Base-by-base conservation (phyloP, 2,113 vertebrate species). In the Mus spicilegus region DNA sequence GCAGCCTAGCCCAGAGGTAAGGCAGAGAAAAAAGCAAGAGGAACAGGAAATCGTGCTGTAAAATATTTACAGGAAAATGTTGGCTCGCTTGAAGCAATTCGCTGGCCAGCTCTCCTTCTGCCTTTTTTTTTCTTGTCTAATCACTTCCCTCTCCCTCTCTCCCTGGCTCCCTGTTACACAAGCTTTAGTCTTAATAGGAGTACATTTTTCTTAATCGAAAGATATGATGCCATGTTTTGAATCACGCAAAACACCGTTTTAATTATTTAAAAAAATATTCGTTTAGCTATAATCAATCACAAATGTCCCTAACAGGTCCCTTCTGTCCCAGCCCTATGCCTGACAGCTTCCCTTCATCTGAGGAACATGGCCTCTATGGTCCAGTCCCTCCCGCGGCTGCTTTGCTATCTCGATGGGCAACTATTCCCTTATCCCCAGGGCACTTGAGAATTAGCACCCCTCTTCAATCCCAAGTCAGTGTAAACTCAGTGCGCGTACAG, bases 401-500 rank as follows among this genome's bases (percentile, higher is more conserved):
- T 72, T 98, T 96, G 95, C 98, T 93, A 42, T 97, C 96, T 96
- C 91, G 93, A 92, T 90, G 49, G 77, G 49, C 97, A 97, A 84
- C 90, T 6, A 85, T 86, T 97, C 94, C 87, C 98, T 99, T 97
- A 99, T 95, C 98, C 98, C 98, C 98, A 99, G 90, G 98, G 98
- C 99, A 99, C 99, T 87, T 99, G 99, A 88, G 99, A 99, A 98
- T 99, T 99, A 51, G 99, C 99, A 95, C 99, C 99, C 75, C 99
- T 99, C 96, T 99, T 99, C 98, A 99, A 99, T 95, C 99, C 99
- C 49, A 86, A 42, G 61, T 5, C 77, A 54, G 16, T 99, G 8
- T 93, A 92, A 90, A 84, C 7, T 51, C 30, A n/a, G n/a, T n/a
- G 20, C 30, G 54, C n/a, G 54, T 56, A 33, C 14, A 22, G 85